Conservation (phyloP, 2,113 vertebrate species). For the Trichechus manatus region DNA sequence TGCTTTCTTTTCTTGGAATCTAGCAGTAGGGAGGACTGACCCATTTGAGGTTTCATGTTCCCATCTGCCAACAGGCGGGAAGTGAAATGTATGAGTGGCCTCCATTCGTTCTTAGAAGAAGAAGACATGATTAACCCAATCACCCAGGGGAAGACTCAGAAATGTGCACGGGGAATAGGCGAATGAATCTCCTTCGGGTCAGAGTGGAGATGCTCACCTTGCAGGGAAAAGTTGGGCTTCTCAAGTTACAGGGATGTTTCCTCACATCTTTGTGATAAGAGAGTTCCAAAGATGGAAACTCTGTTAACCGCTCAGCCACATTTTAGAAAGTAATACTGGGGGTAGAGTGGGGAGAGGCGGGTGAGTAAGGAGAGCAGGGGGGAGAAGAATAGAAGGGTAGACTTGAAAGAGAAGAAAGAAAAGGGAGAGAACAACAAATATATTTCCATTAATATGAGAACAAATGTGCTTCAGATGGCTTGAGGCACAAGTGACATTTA, state of each 20-base stretch:
- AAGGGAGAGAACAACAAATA: background rate
- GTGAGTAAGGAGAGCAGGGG: background rate
- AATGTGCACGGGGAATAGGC: background rate
- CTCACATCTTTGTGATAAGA: background rate
- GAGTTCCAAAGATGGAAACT: background rate
- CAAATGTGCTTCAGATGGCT: slow-evolving; percentile 59
- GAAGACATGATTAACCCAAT: background rate
- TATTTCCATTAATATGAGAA: slow-evolving; percentile 23
- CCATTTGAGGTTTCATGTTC: background rate
- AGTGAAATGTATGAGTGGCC: background rate
- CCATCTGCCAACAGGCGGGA: background rate
- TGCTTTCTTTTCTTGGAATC: background rate
- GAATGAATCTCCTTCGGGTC: background rate
- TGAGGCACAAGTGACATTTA: slow-evolving; percentile 34
- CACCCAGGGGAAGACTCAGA: background rate
- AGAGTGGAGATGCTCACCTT: background rate
- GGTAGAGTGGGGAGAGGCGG: background rate
- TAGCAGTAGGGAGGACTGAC: background rate
- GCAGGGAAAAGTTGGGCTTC: background rate
- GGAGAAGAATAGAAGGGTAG: background rate
- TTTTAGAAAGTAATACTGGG: slow-evolving; percentile 35
- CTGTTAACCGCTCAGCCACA: background rate
- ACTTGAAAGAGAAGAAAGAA: background rate
- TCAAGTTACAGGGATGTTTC: background rate
- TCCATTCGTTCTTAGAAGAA: slow-evolving; percentile 13